These are phyloP conservation scores for Microchirus variegatus DNA, from an alignment of 2,797 vertebrate species.

Conservation along the genomic window DNA sequence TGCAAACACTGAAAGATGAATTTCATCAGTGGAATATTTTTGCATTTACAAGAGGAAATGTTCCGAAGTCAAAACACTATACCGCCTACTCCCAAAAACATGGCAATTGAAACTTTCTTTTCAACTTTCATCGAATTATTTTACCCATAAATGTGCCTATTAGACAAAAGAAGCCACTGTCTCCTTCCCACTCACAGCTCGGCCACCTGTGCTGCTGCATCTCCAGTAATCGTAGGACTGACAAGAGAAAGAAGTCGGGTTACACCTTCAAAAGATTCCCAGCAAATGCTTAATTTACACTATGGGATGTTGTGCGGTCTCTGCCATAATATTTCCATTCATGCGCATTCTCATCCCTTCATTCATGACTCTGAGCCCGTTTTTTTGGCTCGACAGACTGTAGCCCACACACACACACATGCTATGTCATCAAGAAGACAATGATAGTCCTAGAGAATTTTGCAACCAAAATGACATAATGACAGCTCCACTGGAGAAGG, in stretches of 20 bases:
- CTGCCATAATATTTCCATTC: conserved; percentile 55
- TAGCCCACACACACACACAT: conserved; percentile 44
- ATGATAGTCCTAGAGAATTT: conserved; percentile 70
- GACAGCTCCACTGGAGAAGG: conserved; percentile 51
- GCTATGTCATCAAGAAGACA: conserved; percentile 57
- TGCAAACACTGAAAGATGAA: conserved; percentile 18
- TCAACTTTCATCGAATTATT: conserved; percentile 44
- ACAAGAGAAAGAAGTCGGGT: conserved; percentile 52
- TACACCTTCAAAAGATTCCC: conserved; percentile 63
- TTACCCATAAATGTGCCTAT: conserved; percentile 30
- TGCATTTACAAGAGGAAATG: conserved; percentile 35
- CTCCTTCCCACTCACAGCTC: neutral
- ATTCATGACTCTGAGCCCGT: conserved; percentile 51
- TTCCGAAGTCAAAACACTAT: conserved; percentile 30
- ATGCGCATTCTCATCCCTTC: conserved; percentile 27
- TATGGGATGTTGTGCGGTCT: conserved; percentile 29
- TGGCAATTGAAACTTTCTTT: conserved; percentile 46
- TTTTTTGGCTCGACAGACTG: conserved; percentile 39
- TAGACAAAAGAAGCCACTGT: conserved; percentile 64
- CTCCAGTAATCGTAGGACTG: conserved; percentile 47
- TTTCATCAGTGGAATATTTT: conserved; percentile 28
- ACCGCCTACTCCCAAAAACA: conserved; percentile 39
- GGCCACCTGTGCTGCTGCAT: conserved; percentile 57
- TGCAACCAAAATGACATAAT: conserved; percentile 71
- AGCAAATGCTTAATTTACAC: conserved; percentile 36